Evolutionary conservation across 2,888 invertebrate genomes (phyloP).

Genomic region (Strigamia maritima): DNA sequence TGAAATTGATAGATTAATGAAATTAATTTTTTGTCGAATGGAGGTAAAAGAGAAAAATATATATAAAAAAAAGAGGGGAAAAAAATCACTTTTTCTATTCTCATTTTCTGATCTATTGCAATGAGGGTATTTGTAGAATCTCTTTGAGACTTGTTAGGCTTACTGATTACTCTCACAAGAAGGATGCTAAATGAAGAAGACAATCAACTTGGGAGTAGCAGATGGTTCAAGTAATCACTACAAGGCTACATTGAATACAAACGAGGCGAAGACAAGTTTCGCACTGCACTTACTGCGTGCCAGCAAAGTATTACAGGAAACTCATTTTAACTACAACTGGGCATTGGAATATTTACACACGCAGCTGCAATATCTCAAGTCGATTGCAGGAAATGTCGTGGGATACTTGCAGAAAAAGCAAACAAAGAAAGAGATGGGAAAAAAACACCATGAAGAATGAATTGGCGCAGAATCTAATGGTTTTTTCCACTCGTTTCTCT

Average conservation of each 20-base stretch:
- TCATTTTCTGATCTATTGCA: conserved; percentile 14
- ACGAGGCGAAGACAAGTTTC: conserved; percentile 7
- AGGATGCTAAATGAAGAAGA: conserved; percentile 28
- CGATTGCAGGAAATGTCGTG: background rate
- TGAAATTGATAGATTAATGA: conserved; percentile 6
- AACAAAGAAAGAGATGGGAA: background rate
- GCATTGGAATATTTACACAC: background rate
- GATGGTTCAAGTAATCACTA: conserved; percentile 29
- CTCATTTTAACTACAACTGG: conserved; percentile 17
- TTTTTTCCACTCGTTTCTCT: background rate
- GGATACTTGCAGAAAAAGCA: conserved; percentile 10
- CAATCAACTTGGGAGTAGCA: conserved; percentile 30
- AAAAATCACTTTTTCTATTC: background rate
- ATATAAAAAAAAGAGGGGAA: background rate
- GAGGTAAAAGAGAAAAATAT: background rate
- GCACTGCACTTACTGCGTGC: conserved; percentile 1
- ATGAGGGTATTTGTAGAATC: conserved; percentile 11
- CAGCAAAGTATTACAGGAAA: conserved; percentile 15
- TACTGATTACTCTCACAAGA: conserved; percentile 23
- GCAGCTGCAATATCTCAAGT: conserved; percentile 10
- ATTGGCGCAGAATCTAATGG: background rate
- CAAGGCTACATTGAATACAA: conserved; percentile 16
- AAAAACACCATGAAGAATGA: background rate
- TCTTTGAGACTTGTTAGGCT: conserved; percentile 24
- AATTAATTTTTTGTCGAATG: background rate